A percentile compares a stretch with the other conserved stretches of the same genome.
Conservation (phyloP, 92 coral and sea anemone genomes). For the Desmophyllum pertusum region DNA sequence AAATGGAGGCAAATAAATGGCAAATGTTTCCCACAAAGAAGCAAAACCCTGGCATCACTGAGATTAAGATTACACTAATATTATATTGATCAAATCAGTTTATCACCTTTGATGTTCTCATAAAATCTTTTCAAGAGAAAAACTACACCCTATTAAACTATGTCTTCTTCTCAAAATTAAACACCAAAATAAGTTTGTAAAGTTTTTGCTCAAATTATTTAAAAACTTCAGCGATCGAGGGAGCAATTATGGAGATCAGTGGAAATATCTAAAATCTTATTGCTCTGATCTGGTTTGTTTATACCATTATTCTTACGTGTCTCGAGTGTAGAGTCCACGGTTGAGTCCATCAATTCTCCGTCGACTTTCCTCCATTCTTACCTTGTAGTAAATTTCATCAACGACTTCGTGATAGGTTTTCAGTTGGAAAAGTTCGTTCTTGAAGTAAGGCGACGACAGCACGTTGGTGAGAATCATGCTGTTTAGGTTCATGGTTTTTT, state of each 20-base stretch:
- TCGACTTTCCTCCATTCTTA: conserved; percentile 68
- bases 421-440: conserved; percentile 90
- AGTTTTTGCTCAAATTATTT: not conserved
- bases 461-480: conserved; percentile 92
- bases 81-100: too few relatives aligned
- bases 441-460: conserved; percentile 97
- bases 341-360: conserved; percentile 50
- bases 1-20: too few relatives aligned
- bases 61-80: too few relatives aligned
- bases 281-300: not conserved
- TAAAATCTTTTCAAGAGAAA: too few relatives aligned
- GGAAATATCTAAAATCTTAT: not conserved
- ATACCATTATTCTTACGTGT: conserved; percentile 46
- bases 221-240: not conserved
- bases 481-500: conserved; percentile 97
- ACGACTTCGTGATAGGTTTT: conserved; percentile 99
- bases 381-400: conserved; percentile 99
- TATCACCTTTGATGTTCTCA: not conserved
- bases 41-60: too few relatives aligned
- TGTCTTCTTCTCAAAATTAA: not conserved
- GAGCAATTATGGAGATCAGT: too few relatives aligned
- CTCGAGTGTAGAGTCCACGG: conserved; percentile 38
- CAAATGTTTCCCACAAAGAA: too few relatives aligned
- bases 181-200: not conserved
- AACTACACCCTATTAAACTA: not conserved